Evolutionary conservation across 1,140 invertebrate species (phyloP), one percentile per base, ranked within the genome.

Genomic region (Tetragnatha versicolor): DNA sequence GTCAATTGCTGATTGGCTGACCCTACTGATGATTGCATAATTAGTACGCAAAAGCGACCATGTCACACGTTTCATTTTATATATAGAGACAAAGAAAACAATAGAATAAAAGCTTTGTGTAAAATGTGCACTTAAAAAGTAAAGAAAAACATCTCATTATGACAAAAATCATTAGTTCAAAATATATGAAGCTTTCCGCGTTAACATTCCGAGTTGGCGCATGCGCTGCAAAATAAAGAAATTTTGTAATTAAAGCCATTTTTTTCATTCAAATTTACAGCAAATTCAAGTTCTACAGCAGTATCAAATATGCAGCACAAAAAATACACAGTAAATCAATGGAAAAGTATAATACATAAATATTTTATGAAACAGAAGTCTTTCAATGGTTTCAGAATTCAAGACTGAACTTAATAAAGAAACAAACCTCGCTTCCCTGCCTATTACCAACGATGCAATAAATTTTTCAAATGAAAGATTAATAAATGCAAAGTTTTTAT

Each of bases 161-260:
- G 35, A n/a, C 49, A 58, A 58, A 58, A 58, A 20, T 31, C 29
- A n/a, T n/a, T 58, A 58, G 55, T 31, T 58, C 55, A 17, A 10
- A 29, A 58, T 31, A 9, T 31, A 58, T 31, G 27, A 60, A 25
- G 27, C 14, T 35, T 60, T 63, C 42, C 12, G 20, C 20, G 42
- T 17, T 17, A 47, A 17, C 60, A 63, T 63, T 63, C 60, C 60
- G 35, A n/a, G n/a, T n/a, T n/a, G 60, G 60, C 2, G 37, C 60
- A 63, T 63, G 60, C 60, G 37, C 60, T 63, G 60, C 60, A 63
- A 63, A 63, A 47, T 17, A 63, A 63, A 63, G 60, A 63, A 63
- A 63, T 37, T 37, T 39, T 22, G 60, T 63, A 39, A 42, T 42
- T 63, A 47, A 63, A 63, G 60, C 60, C 37, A 37, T 63, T 37